Evolutionary conservation across 2,113 vertebrate genomes (phyloP).

Genomic region (Muntiacus muntjak): DNA sequence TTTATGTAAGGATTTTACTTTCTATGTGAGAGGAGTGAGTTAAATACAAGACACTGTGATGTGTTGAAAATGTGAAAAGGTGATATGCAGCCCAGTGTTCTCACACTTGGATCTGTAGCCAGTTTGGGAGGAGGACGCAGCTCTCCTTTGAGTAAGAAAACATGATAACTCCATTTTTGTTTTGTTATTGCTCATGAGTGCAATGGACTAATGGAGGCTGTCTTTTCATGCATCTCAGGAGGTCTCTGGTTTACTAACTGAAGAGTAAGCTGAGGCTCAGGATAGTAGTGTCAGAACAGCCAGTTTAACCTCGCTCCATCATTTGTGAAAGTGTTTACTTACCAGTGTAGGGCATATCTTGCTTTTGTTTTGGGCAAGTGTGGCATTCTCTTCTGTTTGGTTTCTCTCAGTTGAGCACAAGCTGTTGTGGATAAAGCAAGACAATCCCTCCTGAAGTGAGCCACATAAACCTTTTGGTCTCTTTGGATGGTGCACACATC

Average conservation of each 20-base stretch:
- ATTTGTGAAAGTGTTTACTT: not conserved
- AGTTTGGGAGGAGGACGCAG: not conserved
- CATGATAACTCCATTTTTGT: not conserved
- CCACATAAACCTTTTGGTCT: not conserved
- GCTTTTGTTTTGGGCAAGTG: not conserved
- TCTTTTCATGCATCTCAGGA: not conserved
- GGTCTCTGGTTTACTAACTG: not conserved
- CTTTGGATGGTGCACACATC: not conserved
- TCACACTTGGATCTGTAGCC: not conserved
- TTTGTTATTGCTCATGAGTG: not conserved
- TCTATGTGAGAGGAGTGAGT: not conserved
- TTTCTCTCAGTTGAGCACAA: conserved; percentile 48
- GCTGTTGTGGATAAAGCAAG: not conserved
- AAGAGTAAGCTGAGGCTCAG: not conserved
- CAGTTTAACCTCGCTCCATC: not conserved
- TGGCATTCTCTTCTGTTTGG: not conserved
- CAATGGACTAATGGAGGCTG: not conserved
- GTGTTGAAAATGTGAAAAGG: not conserved
- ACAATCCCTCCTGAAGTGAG: not conserved
- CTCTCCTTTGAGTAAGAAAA: not conserved
- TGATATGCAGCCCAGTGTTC: not conserved
- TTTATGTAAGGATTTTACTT: conserved; percentile 14
- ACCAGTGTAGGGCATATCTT: not conserved
- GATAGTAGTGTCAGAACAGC: not conserved
- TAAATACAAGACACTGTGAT: not conserved